These are phyloP conservation scores for Drosophila repleta DNA, from an alignment of 1,140 invertebrate species.

Conservation along the genomic window DNA sequence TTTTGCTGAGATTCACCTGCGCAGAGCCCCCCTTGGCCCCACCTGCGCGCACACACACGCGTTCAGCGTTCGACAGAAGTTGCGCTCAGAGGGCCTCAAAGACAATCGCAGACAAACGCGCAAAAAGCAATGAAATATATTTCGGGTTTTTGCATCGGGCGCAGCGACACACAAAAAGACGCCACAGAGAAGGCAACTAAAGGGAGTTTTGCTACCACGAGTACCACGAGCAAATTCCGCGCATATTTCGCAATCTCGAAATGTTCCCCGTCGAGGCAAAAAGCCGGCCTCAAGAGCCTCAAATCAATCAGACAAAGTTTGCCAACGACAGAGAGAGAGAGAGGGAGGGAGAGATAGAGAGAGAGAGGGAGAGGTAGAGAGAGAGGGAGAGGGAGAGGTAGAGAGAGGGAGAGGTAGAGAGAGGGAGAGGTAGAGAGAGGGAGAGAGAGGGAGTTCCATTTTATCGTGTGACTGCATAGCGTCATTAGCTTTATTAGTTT, in stretches of 20 bases:
- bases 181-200: conserved; percentile 16
- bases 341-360: too few species aligned
- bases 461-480: neutral
- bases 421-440: too few species aligned
- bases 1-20: conserved; percentile 51
- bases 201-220: conserved; percentile 54
- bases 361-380: too few species aligned
- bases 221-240: conserved; percentile 72
- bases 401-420: too few species aligned
- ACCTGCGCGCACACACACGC: conserved; percentile 11
- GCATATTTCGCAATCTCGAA: conserved; percentile 73
- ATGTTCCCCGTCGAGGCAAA: conserved; percentile 12
- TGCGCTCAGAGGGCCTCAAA: conserved; percentile 30
- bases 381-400: too few species aligned
- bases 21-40: neutral
- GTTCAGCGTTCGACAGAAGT: conserved; percentile 58
- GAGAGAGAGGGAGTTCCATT: neutral
- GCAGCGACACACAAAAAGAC: conserved; percentile 21
- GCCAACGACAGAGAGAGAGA: neutral
- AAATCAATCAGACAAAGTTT: conserved; percentile 43
- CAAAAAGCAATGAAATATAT: conserved; percentile 56
- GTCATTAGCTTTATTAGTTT: too few species aligned
- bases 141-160: conserved; percentile 40
- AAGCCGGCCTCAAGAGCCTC: conserved; percentile 5
- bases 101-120: conserved; percentile 27